These are phyloP conservation scores for Charaxes varanes DNA, from an alignment of 1,140 invertebrate genomes.

Conservation along the genomic window DNA sequence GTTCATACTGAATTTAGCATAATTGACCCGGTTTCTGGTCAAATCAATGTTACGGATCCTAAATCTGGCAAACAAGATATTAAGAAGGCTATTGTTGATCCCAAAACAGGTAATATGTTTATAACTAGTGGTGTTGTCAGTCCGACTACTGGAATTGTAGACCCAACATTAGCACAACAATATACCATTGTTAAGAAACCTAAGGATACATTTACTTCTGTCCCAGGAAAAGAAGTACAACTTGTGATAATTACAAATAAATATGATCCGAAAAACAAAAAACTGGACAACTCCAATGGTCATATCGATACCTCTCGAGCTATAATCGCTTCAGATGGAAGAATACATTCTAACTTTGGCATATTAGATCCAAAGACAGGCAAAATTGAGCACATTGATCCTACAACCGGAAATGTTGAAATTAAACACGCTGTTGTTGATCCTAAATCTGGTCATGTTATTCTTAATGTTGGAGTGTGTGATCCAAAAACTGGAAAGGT, in stretches of 20 bases:
- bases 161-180: conserved; percentile 74
- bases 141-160: conserved; percentile 76
- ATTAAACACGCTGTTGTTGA: conserved; percentile 70
- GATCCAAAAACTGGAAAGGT: conserved; percentile 75
- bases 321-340: conserved; percentile 68
- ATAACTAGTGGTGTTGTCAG: conserved; percentile 77
- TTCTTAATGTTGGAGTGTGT: conserved; percentile 64
- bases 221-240: conserved; percentile 67
- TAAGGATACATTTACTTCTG: conserved; percentile 56
- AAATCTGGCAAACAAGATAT: conserved; percentile 64
- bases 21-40: conserved; percentile 73
- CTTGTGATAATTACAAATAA: conserved; percentile 75
- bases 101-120: conserved; percentile 75
- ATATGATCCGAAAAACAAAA: conserved; percentile 75
- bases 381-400: conserved; percentile 71
- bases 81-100: conserved; percentile 74
- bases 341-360: conserved; percentile 75
- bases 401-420: conserved; percentile 71
- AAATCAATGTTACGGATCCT: conserved; percentile 70
- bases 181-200: conserved; percentile 69
- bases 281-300: conserved; percentile 73
- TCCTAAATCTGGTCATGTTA: conserved; percentile 72
- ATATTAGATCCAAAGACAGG: conserved; percentile 74
- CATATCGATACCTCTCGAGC: conserved; percentile 69
- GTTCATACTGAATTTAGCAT: conserved; percentile 73